A percentile compares a stretch with the other conserved stretches of the same genome.
phyloP scores from a whole-genome alignment of 2,113 vertebrate genomes.

The Scolopax mira region DNA sequence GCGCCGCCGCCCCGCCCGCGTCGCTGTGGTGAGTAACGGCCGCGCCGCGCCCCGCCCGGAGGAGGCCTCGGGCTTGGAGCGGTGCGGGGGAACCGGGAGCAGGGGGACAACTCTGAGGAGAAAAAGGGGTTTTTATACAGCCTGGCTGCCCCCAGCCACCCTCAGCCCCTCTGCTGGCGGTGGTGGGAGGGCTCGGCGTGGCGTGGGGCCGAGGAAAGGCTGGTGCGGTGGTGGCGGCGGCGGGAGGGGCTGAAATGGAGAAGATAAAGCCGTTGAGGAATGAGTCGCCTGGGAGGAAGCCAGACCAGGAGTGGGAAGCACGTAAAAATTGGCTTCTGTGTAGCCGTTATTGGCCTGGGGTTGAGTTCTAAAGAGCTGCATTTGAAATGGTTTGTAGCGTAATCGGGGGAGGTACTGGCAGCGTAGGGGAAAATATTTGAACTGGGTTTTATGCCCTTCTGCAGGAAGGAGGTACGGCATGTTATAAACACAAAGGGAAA shows the following conservation, averaged over 20 bases:
- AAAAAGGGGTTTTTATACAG: neutral
- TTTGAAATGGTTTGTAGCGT: accelerated
- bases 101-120: no score
- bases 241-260: neutral
- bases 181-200: neutral
- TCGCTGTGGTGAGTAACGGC: conserved; percentile 72
- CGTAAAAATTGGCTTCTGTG: accelerated
- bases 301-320: neutral
- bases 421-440: accelerated
- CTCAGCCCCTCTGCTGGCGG: neutral
- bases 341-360: neutral
- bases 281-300: neutral
- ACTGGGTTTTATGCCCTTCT: neutral
- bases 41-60: neutral
- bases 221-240: neutral
- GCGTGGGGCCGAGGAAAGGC: neutral
- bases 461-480: neutral
- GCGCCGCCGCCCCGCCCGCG: conserved; percentile 28
- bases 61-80: neutral
- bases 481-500: neutral
- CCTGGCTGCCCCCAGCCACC: accelerated
- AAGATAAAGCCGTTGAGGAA: neutral
- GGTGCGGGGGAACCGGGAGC: neutral
- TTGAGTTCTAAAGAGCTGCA: neutral
- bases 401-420: neutral